Percentiles rank a stretch among this genome's conserved stretches.
Evolutionary conservation across 2,888 invertebrate species (phyloP).

Genomic region (Andrena hattorfiana): DNA sequence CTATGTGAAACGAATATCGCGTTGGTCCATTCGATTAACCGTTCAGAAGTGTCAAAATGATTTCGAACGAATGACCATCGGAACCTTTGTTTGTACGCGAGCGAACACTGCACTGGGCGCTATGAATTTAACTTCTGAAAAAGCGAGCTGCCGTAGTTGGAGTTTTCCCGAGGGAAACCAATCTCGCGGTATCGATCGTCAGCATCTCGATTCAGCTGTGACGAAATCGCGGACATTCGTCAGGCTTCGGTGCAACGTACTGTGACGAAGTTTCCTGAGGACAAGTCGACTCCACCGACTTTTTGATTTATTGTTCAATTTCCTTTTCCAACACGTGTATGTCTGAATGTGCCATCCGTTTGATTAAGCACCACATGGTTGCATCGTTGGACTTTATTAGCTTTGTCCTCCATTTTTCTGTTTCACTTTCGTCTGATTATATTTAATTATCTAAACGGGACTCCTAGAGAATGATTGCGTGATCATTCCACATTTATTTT

Average conservation of each 20-base stretch:
- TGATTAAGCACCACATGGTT: not conserved
- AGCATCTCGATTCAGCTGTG: constrained; percentile 32
- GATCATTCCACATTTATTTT: too few species aligned
- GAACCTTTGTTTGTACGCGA: constrained; percentile 22
- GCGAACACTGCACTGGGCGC: constrained; percentile 15
- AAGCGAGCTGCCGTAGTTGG: constrained; percentile 1
- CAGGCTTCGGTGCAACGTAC: constrained; percentile 17
- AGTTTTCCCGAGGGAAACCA: constrained; percentile 15
- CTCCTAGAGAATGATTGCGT: not conserved
- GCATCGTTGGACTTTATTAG: constrained; percentile 11
- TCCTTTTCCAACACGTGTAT: constrained; percentile 4
- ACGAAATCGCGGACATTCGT: constrained; percentile 41
- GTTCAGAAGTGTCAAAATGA: not conserved
- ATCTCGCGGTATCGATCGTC: constrained; percentile 45
- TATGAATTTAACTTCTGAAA: constrained; percentile 39
- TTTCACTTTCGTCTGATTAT: not conserved
- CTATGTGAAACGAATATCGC: too few species aligned
- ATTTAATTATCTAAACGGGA: constrained; percentile 5
- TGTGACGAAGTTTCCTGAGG: constrained; percentile 24
- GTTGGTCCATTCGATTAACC: too few species aligned
- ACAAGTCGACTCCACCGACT: not conserved
- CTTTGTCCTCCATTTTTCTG: not conserved
- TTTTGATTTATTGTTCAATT: constrained; percentile 60
- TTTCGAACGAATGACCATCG: not conserved
- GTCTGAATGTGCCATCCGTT: constrained; percentile 15